phyloP scores from a whole-genome alignment of 2,797 vertebrate species.

The Clarias laeviceps region DNA sequence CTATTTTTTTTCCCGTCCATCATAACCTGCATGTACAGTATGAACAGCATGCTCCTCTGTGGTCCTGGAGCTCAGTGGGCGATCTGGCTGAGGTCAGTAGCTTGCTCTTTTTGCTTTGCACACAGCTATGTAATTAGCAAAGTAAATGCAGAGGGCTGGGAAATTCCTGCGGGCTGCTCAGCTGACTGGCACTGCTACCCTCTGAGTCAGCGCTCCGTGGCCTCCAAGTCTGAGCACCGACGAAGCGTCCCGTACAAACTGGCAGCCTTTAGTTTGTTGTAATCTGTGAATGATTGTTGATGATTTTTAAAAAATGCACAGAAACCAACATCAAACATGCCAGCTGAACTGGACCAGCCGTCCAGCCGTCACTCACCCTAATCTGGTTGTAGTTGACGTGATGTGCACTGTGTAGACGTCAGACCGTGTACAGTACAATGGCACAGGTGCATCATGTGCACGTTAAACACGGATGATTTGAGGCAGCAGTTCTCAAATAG shows the following conservation, averaged over 20 bases:
- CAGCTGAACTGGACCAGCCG: background rate
- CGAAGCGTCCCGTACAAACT: background rate
- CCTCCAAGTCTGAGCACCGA: background rate
- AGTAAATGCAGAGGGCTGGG: conserved; percentile 39
- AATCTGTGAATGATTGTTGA: background rate
- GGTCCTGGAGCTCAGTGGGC: background rate
- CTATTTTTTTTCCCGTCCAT: background rate
- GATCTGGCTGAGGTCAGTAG: conserved; percentile 27
- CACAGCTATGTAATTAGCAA: conserved; percentile 44
- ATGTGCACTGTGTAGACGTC: background rate
- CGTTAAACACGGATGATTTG: background rate
- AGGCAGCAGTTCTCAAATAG: background rate
- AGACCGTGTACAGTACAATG: background rate
- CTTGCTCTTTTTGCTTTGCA: conserved; percentile 13
- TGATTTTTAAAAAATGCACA: no score
- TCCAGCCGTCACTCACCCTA: background rate
- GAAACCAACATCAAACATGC: background rate
- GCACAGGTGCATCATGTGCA: background rate
- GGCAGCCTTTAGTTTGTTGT: background rate
- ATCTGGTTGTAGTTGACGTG: background rate
- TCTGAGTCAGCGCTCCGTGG: background rate
- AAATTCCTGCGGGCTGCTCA: conserved; percentile 34
- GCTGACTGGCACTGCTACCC: conserved; percentile 2
- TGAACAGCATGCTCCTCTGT: background rate
- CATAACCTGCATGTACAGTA: background rate